Evolutionary conservation across 2,888 invertebrate species (phyloP).

Genomic region (Apotomis betuletana): DNA sequence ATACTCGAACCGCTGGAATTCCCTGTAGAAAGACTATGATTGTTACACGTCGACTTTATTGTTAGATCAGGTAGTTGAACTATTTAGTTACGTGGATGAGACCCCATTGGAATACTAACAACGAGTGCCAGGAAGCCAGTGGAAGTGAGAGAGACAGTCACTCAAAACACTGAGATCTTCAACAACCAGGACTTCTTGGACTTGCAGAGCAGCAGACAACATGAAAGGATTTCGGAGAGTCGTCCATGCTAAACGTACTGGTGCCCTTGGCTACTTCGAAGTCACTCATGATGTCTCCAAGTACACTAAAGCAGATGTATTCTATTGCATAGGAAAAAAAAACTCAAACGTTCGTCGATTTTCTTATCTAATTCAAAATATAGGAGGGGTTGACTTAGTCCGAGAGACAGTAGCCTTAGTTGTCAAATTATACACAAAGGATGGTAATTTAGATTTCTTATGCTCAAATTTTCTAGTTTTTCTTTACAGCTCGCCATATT

Average conservation of each 20-base stretch:
- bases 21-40: too few relatives aligned
- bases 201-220: background rate
- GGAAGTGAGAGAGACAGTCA: background rate
- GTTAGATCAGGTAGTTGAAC: too few relatives aligned
- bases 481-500: background rate
- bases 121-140: background rate
- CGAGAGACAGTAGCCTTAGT: constrained; percentile 93
- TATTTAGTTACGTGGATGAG: too few relatives aligned
- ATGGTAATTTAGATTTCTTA: background rate
- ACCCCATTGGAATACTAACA: background rate
- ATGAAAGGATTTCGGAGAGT: background rate
- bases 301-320: background rate
- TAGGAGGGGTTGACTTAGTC: constrained; percentile 83
- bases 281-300: background rate
- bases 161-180: background rate
- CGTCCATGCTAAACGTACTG: background rate
- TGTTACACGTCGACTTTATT: too few relatives aligned
- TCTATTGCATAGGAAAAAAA: background rate
- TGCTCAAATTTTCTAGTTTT: background rate
- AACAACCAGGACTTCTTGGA: background rate
- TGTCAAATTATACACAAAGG: constrained; percentile 77
- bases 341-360: background rate
- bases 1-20: too few relatives aligned
- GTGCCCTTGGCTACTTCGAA: background rate
- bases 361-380: background rate